Base-by-base conservation (phyloP, 2,888 invertebrate genomes). In the Taphrorychus bicolor region DNA sequence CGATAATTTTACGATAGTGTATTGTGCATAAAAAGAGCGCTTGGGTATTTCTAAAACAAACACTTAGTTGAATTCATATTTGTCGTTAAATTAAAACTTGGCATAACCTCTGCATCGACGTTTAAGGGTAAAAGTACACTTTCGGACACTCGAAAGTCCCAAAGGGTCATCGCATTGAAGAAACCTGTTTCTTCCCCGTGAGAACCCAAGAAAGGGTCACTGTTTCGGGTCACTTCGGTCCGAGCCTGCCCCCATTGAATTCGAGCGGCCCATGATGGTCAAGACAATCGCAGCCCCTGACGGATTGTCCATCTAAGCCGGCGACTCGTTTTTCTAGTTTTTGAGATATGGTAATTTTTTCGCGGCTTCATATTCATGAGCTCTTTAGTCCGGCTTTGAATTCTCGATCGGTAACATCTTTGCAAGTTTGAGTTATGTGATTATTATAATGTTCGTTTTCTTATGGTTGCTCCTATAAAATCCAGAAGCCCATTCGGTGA, bases 311-410 rank as follows among this genome's bases (percentile, higher is more conserved):
- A 77, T 76, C 72, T 48, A 66, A 62, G 48, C 65, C 73, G 49
- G 49, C 45, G 77, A 81, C 80, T 76, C 78, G 81, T 80, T 80
- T 80, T 80, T 80, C 81, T 73, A 77, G 81, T 81, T 81, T 77
- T 75, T 73, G 51, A 58, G 53, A 60, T 70, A 70, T 70, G 70
- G 60, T 66, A 66, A 70, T 70, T 70, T 69, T 69, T 63, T 62
- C 42, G 59, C 41, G 32, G 60, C 24, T 65, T 49, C 54, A 45
- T 59, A 59, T 54, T 62, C 63, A 63, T 63, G 52, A 41, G 48
- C 14, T 49, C 19, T 62, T 69, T 59, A 69, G 69, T 69, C 59
- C 69, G 69, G 69, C 69, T 66, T 66, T 61, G 59, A 65, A 62
- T 61, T 69, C 59, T 53, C 42, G 21, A 66, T 66, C 66, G 69